phyloP scores from a whole-genome alignment of 1,140 invertebrate species.

The Lepidurus packardi region DNA sequence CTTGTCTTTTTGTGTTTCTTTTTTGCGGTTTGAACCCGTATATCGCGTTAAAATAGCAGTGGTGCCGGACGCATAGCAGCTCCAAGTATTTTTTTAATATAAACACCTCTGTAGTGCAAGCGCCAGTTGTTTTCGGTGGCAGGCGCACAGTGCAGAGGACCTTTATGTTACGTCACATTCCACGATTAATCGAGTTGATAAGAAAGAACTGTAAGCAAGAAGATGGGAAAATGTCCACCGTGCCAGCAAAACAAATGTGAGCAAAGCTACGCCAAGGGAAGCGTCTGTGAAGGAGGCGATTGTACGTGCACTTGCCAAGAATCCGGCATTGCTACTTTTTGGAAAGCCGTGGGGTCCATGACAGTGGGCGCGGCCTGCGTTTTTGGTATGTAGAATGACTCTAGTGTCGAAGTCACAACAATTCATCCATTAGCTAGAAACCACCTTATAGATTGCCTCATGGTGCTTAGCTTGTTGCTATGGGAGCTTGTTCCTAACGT shows the following conservation, averaged over 20 bases:
- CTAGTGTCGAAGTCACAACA: background rate
- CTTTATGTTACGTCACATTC: too few species aligned
- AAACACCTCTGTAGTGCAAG: too few species aligned
- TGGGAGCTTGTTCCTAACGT: background rate
- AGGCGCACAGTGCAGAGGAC: too few species aligned
- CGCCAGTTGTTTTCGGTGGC: too few species aligned
- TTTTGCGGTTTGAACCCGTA: too few species aligned
- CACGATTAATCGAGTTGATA: too few species aligned
- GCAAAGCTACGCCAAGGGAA: background rate
- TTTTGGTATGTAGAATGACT: background rate
- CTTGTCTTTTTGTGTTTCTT: too few species aligned
- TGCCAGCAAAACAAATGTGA: conserved; percentile 16
- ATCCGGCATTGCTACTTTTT: background rate
- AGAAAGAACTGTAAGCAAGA: background rate
- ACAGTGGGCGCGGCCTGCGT: background rate
- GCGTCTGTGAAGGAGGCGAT: background rate
- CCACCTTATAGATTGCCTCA: too few species aligned
- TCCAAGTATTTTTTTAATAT: too few species aligned
- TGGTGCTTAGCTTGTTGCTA: too few species aligned
- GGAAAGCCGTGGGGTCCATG: background rate
- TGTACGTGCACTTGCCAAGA: conserved; percentile 25
- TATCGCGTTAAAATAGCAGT: too few species aligned
- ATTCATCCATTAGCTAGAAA: background rate
- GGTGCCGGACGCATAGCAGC: too few species aligned
- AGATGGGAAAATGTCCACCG: conserved; percentile 4